Evolutionary conservation across 1,140 invertebrate genomes (phyloP), one percentile per base, ranked within the genome.

Genomic region (Bactericera cockerelli): DNA sequence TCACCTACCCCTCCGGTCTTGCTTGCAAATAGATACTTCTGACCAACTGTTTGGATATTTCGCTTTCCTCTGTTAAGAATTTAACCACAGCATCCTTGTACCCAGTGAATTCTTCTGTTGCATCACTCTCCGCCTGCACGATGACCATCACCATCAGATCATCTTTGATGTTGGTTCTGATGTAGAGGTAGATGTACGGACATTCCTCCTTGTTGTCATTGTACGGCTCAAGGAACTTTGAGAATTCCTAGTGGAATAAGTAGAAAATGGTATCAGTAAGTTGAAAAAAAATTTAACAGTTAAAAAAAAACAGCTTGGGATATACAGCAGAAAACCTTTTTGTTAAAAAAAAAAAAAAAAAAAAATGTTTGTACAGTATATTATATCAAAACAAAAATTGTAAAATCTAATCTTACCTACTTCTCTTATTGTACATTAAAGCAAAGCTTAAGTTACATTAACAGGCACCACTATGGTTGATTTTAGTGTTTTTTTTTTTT

Each of bases 141-240:
- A 49, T 49, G 6, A 49, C 42, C 42, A 49, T 49, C 4, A 49
- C 42, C 42, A 49, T 49, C 4, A 49, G 42, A 49, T 49, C 42
- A 10, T 49, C 42, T n/a, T 49, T 22, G 22, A 10, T 49, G 42
- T 49, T 49, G 22, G 42, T 10, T 19, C 42, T 6, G 22, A 49
- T 49, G 42, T 49, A 49, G n/a, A 49, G 22, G 22, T 49, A 49
- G 19, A 49, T 22, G 42, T 49, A 49, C 42, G 42, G 42, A 49
- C 42, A 49, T 8, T 19, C 3, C 42, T 49, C 42, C 3, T 4
- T 16, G 4, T 6, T 6, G n/a, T 49, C 22, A 49, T 49, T 49
- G 4, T n/a, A 49, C n/a, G 42, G 42, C 19, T 49, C 42, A 22
- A 49, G 42, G 22, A 49, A 49, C 8, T 49, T 49, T 6, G 42